A percentile compares a stretch with the other conserved stretches of the same genome.
These are phyloP conservation scores for Alcedo atthis DNA, from an alignment of 2,797 vertebrate genomes.

Conservation along the genomic window DNA sequence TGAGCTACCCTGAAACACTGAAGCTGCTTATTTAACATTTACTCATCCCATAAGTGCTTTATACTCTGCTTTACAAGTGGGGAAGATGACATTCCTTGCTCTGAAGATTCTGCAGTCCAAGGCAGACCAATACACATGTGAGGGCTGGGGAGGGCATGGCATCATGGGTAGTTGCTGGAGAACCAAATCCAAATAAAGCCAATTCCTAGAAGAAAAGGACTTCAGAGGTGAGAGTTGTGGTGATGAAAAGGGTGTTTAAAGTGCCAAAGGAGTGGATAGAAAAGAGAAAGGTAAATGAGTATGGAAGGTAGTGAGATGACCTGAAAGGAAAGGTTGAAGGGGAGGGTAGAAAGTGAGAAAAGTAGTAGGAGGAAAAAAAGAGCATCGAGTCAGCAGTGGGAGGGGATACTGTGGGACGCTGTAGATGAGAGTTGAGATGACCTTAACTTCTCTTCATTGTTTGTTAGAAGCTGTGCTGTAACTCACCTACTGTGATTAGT, in stretches of 20 bases:
- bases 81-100: not conserved
- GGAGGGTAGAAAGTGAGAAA: slow-evolving; percentile 46
- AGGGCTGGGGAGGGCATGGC: not conserved
- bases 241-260: not conserved
- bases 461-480: slow-evolving; percentile 43
- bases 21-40: slow-evolving; percentile 16
- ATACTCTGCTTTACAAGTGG: not conserved
- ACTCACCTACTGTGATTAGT: slow-evolving; percentile 51
- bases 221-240: not conserved
- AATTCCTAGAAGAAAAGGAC: slow-evolving; percentile 7
- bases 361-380: slow-evolving; percentile 54
- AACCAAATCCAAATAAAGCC: not conserved
- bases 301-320: slow-evolving; percentile 20
- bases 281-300: not conserved
- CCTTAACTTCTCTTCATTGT: slow-evolving; percentile 27
- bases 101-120: not conserved
- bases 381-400: slow-evolving; percentile 47
- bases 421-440: slow-evolving; percentile 58
- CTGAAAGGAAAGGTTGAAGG: slow-evolving; percentile 49
- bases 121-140: not conserved
- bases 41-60: not conserved
- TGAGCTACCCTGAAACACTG: not conserved
- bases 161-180: not conserved
- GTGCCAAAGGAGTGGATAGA: not conserved
- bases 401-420: slow-evolving; percentile 32